Base-by-base conservation (phyloP, 1,140 invertebrate species). In the Pygmarrhopalites habei region DNA sequence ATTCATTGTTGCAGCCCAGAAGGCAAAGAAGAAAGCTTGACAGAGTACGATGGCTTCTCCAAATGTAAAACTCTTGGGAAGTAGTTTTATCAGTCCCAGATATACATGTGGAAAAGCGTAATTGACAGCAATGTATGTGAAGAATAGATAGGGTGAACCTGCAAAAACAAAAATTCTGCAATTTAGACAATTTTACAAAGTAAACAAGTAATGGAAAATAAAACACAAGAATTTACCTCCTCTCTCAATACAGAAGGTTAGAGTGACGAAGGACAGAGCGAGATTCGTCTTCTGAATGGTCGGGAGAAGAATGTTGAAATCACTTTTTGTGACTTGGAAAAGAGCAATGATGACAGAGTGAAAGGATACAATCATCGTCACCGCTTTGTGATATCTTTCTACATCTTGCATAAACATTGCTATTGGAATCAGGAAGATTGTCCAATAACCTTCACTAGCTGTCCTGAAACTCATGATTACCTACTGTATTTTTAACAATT, bases 31-130 rank as follows among this genome's bases (percentile, higher is more conserved):
- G 29, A 55, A 32, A 21, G 51, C 51, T 55, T 55, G 51, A 32
- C 51, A 55, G 15, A 55, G 23, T 28, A 55, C 23, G 14, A 55
- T 55, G 5, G 29, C 29, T 55, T 55, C 51, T 17, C 51, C 51
- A 28, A 55, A 32, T 4, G 14, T 55, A 23, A 55, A 55, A 28
- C 23, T 55, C 29, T 55, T 55, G 5, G 51, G 51, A 7, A 55
- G 21, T 21, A 32, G 10, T 32, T 29, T 12, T 26, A 55, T 32
- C 14, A 55, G 10, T 7, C 26, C 21, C 14, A 23, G 26, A 12
- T 17, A 32, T 14, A 55, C 7, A 12, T 29, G 4, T 12, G 51
- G 51, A 28, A 55, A 55, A 12, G 51, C 5, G 51, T 55, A 55
- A 32, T 55, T 55, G 12, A 28, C 23, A 7, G 21, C 29, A 21